Conservation (phyloP, 2,797 vertebrate species). For the Pseudochirops cupreus region DNA sequence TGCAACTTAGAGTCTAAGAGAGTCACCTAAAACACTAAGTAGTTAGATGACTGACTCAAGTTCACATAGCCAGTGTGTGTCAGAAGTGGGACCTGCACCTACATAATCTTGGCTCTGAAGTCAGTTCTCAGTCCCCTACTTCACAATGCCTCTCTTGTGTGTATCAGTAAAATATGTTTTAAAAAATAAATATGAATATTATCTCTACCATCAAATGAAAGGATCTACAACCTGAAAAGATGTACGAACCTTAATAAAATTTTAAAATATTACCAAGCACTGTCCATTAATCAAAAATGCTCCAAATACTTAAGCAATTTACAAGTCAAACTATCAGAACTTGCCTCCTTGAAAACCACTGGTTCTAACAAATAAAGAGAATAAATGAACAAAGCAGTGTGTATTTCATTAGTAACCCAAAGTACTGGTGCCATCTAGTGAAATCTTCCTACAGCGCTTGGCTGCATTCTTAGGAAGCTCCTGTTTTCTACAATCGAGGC, state of each 20-base stretch:
- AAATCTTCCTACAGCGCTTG: constrained; percentile 47
- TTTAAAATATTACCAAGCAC: constrained; percentile 41
- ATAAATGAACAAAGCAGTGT: constrained; percentile 40
- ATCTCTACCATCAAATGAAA: not conserved
- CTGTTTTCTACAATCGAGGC: constrained; percentile 44
- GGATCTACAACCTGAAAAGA: not conserved
- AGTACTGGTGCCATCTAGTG: constrained; percentile 57
- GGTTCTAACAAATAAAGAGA: constrained; percentile 32
- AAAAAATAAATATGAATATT: constrained; percentile 16
- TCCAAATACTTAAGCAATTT: constrained; percentile 42
- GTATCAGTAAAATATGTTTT: not conserved
- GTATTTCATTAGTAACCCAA: constrained; percentile 6
- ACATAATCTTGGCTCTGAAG: not conserved
- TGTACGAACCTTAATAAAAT: constrained; percentile 12
- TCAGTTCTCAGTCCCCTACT: not conserved
- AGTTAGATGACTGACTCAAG: not conserved
- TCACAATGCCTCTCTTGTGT: not conserved
- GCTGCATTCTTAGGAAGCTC: constrained; percentile 8
- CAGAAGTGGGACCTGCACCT: not conserved
- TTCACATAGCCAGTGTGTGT: not conserved
- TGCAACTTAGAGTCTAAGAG: not conserved
- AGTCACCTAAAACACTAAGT: not conserved
- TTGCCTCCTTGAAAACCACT: constrained; percentile 45
- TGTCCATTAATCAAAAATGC: constrained; percentile 20
- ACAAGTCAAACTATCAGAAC: constrained; percentile 46